Conservation (phyloP, 1,140 invertebrate species). For the Phymastichus coffea region DNA sequence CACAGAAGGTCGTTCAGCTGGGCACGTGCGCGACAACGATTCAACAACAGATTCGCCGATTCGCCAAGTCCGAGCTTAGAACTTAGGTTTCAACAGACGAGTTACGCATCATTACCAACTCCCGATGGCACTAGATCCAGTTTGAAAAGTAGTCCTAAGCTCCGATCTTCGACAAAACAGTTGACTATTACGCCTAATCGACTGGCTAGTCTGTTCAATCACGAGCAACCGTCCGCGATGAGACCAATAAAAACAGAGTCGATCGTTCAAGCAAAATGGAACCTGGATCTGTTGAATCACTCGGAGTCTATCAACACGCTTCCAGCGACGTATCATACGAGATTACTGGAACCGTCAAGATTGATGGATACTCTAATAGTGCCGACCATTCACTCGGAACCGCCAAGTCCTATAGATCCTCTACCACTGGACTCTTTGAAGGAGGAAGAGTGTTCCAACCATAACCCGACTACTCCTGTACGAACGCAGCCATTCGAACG, state of each 20-base stretch:
- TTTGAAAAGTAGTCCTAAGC: constrained; percentile 26
- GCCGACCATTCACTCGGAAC: constrained; percentile 48
- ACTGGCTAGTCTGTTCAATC: constrained; percentile 35
- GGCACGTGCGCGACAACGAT: constrained; percentile 28
- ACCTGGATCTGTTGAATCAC: constrained; percentile 34
- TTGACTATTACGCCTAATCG: constrained; percentile 43
- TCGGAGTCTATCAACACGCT: constrained; percentile 37
- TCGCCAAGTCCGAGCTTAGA: constrained; percentile 29
- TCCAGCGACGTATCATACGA: constrained; percentile 25
- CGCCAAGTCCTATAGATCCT: constrained; percentile 47
- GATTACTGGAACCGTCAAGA: constrained; percentile 31
- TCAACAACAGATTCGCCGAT: constrained; percentile 10
- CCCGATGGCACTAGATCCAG: constrained; percentile 23
- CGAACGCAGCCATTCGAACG: not conserved
- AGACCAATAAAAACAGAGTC: constrained; percentile 13
- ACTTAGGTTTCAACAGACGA: constrained; percentile 27
- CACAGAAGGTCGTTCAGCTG: constrained; percentile 32
- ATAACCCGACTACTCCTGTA: not conserved
- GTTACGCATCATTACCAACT: constrained; percentile 31
- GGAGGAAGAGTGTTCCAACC: constrained; percentile 27
- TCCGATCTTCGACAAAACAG: constrained; percentile 33
- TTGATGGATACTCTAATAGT: constrained; percentile 38
- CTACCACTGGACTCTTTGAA: constrained; percentile 33
- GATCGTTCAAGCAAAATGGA: constrained; percentile 17
- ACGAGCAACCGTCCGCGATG: constrained; percentile 15